Conservation (phyloP, 1,140 invertebrate species). For the Idris sp. region DNA sequence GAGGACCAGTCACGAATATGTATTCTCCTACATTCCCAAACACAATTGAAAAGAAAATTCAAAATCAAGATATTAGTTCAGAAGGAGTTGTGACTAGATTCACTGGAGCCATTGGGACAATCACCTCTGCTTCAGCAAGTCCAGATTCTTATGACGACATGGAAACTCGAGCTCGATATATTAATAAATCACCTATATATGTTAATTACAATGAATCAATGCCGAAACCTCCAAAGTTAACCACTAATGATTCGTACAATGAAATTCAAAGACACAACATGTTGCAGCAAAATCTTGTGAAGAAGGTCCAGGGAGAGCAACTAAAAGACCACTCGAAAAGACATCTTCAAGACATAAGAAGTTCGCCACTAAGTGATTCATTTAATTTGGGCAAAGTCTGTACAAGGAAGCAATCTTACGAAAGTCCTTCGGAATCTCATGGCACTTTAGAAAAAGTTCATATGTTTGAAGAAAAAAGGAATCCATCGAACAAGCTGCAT, state of each 20-base stretch:
- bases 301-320: constrained; percentile 64
- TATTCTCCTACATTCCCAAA: constrained; percentile 18
- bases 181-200: constrained; percentile 24
- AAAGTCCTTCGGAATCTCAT: constrained; percentile 58
- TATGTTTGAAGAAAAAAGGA: constrained; percentile 67
- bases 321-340: constrained; percentile 23
- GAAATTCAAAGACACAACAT: constrained; percentile 74
- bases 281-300: constrained; percentile 70
- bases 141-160: constrained; percentile 36
- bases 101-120: constrained; percentile 71
- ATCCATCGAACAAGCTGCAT: constrained; percentile 46
- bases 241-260: constrained; percentile 10
- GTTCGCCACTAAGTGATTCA: constrained; percentile 43
- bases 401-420: constrained; percentile 31
- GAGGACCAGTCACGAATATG: constrained; percentile 8
- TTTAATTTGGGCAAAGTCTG: constrained; percentile 36
- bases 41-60: constrained; percentile 67
- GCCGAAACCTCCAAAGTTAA: constrained; percentile 16
- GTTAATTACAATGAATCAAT: constrained; percentile 24
- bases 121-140: constrained; percentile 62
- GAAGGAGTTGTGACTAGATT: constrained; percentile 74
- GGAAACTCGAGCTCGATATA: constrained; percentile 13
- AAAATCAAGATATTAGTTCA: constrained; percentile 74
- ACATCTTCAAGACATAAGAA: constrained; percentile 40
- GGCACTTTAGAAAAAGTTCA: constrained; percentile 68